Evolutionary conservation across 2,888 invertebrate genomes (phyloP).

Genomic region (Eremobia ochroleuca): DNA sequence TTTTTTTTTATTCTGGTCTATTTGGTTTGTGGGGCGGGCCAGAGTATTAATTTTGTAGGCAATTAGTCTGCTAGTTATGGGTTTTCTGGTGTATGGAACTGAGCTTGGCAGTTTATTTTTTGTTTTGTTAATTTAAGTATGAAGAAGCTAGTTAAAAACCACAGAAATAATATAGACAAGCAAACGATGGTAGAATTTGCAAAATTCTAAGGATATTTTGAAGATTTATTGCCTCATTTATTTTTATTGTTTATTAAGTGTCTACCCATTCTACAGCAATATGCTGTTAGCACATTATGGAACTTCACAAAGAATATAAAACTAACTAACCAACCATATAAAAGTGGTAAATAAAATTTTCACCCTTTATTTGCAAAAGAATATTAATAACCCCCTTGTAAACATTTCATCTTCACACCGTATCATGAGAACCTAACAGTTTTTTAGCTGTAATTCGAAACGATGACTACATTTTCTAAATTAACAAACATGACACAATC

Average conservation of each 20-base stretch:
- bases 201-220: not conserved
- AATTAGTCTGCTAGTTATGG: slow-evolving; percentile 67
- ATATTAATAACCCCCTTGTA: slow-evolving; percentile 47
- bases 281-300: not conserved
- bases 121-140: slow-evolving; percentile 1
- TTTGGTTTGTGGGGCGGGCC: slow-evolving; percentile 63
- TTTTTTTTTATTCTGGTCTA: slow-evolving; percentile 71
- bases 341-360: not conserved
- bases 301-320: not conserved
- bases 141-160: not conserved
- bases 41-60: slow-evolving; percentile 62
- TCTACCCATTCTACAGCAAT: too few relatives aligned
- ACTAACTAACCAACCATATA: not conserved
- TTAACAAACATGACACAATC: slow-evolving; percentile 83
- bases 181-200: not conserved
- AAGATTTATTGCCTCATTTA: not conserved
- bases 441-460: slow-evolving; percentile 70
- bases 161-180: not conserved
- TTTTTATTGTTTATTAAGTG: not conserved
- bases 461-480: slow-evolving; percentile 79
- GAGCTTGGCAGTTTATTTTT: slow-evolving; percentile 16
- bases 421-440: slow-evolving; percentile 77
- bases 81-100: slow-evolving; percentile 39
- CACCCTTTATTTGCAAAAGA: slow-evolving; percentile 57
- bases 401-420: slow-evolving; percentile 55